Base-by-base conservation (phyloP, 2,888 invertebrate genomes). In the Mactromeris polynyma region DNA sequence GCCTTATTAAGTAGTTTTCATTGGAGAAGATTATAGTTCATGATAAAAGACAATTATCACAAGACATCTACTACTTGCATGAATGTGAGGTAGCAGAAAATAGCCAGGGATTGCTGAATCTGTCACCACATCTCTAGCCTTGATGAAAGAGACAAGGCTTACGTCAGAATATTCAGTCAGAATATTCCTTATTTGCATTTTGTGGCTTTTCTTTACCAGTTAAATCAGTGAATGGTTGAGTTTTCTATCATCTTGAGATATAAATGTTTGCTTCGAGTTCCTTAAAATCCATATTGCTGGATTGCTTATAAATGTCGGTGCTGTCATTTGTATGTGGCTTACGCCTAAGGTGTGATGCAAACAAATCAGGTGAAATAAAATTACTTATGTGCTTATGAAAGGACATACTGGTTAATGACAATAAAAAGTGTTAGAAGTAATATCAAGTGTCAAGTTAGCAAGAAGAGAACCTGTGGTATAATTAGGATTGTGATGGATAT, bases 151-250 rank as follows among this genome's bases (percentile, higher is more conserved):
- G 73, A 73, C 73, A 73, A 73, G 73, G 19, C 36, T 73, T 73
- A 73, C 73, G 36, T 73, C 73, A 73, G 58, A 64, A 64, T 73
- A 73, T 73, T 73, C 73, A 33, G 46, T 11, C 58, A 21, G 58
- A 58, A 58, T 73, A 73, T 73, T 73, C 73, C 73, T 73, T 73
- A 73, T 73, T 73, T 73, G 73, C 73, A 73, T 73, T 73, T 73
- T 19, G 19, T 33, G 33, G 33, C 36, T 17, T 73, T 73, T 73
- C 73, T 33, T 33, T 33, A 73, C 73, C 33, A 73, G 31, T 73
- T 33, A 73, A 36, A 73, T 33, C 73, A 36, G 73, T 26, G 73
- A 19, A 33, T 19, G 17, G 17, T 33, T 33, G 9, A 33, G 33
- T 33, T 69, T 46, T 73, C 26, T 73, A 73, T 73, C 33, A 36